Conservation (phyloP, 2,888 invertebrate species). For the Darwinula stevensoni region DNA sequence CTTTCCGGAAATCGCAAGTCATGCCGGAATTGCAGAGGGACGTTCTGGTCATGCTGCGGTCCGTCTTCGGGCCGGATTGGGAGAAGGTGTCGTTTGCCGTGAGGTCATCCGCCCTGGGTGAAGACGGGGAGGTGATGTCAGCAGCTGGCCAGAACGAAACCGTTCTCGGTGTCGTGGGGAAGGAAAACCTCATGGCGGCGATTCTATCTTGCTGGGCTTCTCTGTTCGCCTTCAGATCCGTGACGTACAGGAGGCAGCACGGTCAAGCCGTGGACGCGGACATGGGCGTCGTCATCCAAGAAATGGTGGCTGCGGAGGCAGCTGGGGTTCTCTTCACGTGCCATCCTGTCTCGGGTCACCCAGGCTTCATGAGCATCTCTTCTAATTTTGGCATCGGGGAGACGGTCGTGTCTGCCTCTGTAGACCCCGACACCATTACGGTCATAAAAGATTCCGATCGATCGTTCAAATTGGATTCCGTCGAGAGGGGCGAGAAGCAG, state of each 20-base stretch:
- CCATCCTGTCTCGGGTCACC: conserved; percentile 39
- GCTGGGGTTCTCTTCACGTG: conserved; percentile 55
- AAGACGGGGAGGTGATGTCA: too few species aligned
- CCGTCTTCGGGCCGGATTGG: too few species aligned
- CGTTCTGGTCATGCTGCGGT: too few species aligned
- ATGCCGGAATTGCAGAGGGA: too few species aligned
- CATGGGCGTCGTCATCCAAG: conserved; percentile 52
- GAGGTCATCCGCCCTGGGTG: too few species aligned
- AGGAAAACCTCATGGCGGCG: too few species aligned
- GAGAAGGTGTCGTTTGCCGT: too few species aligned
- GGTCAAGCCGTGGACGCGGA: conserved; percentile 32
- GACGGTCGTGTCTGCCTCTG: conserved; percentile 45
- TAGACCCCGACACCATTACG: conserved; percentile 41
- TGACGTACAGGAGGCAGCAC: conserved; percentile 44
- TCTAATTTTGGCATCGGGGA: conserved; percentile 58
- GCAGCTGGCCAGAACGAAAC: too few species aligned
- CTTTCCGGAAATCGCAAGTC: too few species aligned
- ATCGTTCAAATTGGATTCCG: conserved; percentile 14
- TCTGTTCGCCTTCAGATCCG: conserved; percentile 39
- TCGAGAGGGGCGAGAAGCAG: conserved; percentile 14
- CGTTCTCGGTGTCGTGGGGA: too few species aligned
- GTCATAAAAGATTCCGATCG: conserved; percentile 15
- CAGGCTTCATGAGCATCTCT: conserved; percentile 33
- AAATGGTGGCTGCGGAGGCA: conserved; percentile 32
- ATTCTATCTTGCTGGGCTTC: conserved; percentile 84